Percentiles rank a stretch among this genome's conserved stretches.
These are phyloP conservation scores for Styela clava DNA, from an alignment of 23 tunicate genomes.

Conservation along the genomic window DNA sequence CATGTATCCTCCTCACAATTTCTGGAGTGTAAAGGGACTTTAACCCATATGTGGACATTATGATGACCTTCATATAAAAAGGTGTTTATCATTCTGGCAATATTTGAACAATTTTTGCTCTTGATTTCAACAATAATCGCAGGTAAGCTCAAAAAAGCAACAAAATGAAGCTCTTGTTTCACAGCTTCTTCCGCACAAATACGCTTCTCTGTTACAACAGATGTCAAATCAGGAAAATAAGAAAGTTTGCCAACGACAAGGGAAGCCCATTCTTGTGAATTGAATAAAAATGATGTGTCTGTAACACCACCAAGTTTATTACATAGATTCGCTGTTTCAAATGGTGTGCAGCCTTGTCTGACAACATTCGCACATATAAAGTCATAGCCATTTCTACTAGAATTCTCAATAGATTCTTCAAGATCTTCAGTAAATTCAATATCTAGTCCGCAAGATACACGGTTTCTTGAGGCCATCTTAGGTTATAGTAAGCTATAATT, in stretches of 20 bases:
- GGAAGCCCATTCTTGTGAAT: slow-evolving; percentile 71
- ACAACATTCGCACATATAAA: slow-evolving; percentile 62
- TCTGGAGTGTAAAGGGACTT: slow-evolving; percentile 28
- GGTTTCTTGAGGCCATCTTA: slow-evolving; percentile 14
- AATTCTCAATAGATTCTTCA: slow-evolving; percentile 45
- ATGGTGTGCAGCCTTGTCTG: slow-evolving; percentile 19
- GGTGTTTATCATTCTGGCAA: slow-evolving; percentile 51
- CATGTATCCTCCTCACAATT: slow-evolving; percentile 31
- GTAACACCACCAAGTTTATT: slow-evolving; percentile 58
- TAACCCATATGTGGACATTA: slow-evolving; percentile 61
- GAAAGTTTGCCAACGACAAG: slow-evolving; percentile 83
- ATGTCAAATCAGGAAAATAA: slow-evolving; percentile 26
- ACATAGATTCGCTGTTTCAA: slow-evolving; percentile 31
- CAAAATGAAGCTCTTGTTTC: slow-evolving; percentile 50
- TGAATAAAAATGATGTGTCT: slow-evolving; percentile 50
- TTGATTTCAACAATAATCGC: slow-evolving; percentile 47
- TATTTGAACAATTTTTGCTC: slow-evolving; percentile 44
- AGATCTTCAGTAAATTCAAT: slow-evolving; percentile 57
- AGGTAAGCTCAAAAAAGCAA: slow-evolving; percentile 73
- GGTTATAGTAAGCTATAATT: too few relatives aligned
- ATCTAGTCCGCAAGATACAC: slow-evolving; percentile 77
- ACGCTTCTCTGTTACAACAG: slow-evolving; percentile 17
- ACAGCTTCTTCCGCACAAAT: slow-evolving; percentile 41
- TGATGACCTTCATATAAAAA: slow-evolving; percentile 61
- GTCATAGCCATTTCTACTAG: slow-evolving; percentile 74